Evolutionary conservation across 2,888 invertebrate species (phyloP).

Genomic region (Nowickia ferox): DNA sequence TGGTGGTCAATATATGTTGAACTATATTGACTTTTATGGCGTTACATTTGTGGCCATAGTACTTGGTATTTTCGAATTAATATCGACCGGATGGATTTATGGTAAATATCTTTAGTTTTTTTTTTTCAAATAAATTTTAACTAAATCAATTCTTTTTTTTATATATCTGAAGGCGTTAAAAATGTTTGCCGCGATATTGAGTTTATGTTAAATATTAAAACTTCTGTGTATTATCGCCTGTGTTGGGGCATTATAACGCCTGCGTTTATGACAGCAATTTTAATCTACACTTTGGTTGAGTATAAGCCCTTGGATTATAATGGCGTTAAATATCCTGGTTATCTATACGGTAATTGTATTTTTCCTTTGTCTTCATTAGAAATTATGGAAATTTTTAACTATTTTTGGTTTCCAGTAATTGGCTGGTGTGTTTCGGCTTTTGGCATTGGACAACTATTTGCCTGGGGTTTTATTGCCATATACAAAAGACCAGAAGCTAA

Average conservation of each 20-base stretch:
- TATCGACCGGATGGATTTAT: conserved; percentile 90
- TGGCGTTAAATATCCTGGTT: conserved; percentile 85
- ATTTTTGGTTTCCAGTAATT: conserved; percentile 76
- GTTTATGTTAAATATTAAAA: conserved; percentile 89
- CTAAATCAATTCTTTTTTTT: neutral
- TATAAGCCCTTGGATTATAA: conserved; percentile 86
- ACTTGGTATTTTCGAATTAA: conserved; percentile 86
- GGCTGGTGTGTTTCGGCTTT: conserved; percentile 84
- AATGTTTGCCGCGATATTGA: conserved; percentile 89
- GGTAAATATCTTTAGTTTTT: conserved; percentile 82
- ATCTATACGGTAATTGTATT: conserved; percentile 84
- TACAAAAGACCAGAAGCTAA: conserved; percentile 74
- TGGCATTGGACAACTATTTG: conserved; percentile 84
- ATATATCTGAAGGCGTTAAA: conserved; percentile 84
- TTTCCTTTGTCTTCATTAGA: neutral
- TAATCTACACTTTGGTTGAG: conserved; percentile 87
- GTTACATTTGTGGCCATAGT: conserved; percentile 89
- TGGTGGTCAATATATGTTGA: conserved; percentile 89
- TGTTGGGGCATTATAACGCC: conserved; percentile 92
- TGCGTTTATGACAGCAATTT: conserved; percentile 86
- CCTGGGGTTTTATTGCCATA: conserved; percentile 80
- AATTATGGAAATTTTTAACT: conserved; percentile 32
- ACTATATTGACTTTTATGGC: conserved; percentile 88
- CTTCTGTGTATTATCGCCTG: conserved; percentile 88
- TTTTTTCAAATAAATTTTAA: neutral